Conservation (phyloP, 2,888 invertebrate genomes). For the Watsonalla cultraria region DNA sequence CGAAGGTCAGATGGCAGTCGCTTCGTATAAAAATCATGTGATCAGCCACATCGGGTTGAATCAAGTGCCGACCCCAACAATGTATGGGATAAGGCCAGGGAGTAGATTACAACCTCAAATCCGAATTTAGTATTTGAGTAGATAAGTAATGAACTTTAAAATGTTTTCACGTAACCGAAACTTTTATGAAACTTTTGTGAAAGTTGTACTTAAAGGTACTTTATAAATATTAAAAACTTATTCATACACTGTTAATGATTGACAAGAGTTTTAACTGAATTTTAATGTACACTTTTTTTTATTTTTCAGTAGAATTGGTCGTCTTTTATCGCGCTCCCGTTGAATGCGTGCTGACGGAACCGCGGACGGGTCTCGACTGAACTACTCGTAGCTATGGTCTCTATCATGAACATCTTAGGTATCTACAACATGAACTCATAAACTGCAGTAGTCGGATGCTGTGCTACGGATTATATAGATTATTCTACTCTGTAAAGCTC, state of each 20-base stretch:
- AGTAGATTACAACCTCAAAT: background rate
- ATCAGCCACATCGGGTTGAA: too few species aligned
- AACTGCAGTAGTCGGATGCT: constrained; percentile 17
- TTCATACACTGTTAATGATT: too few species aligned
- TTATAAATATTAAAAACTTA: too few species aligned
- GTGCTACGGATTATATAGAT: background rate
- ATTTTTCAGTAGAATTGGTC: too few species aligned
- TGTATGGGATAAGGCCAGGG: too few species aligned
- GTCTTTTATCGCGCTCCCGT: background rate
- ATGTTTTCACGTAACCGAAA: background rate
- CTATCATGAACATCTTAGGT: constrained; percentile 7
- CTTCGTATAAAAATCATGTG: too few species aligned
- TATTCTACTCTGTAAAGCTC: background rate
- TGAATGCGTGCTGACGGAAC: constrained; percentile 18
- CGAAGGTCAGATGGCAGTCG: too few species aligned
- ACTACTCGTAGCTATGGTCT: constrained; percentile 6
- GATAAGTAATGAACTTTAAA: background rate
- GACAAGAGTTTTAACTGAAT: too few species aligned
- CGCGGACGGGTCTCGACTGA: constrained; percentile 26
- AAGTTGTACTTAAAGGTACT: background rate
- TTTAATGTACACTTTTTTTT: too few species aligned
- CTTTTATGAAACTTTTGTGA: background rate
- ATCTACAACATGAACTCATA: constrained; percentile 9
- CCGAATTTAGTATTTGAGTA: background rate
- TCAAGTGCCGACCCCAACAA: too few species aligned